Percentiles rank a stretch among this genome's conserved stretches.
Conservation (phyloP, 1,140 invertebrate genomes). For the Nautilus pompilius region DNA sequence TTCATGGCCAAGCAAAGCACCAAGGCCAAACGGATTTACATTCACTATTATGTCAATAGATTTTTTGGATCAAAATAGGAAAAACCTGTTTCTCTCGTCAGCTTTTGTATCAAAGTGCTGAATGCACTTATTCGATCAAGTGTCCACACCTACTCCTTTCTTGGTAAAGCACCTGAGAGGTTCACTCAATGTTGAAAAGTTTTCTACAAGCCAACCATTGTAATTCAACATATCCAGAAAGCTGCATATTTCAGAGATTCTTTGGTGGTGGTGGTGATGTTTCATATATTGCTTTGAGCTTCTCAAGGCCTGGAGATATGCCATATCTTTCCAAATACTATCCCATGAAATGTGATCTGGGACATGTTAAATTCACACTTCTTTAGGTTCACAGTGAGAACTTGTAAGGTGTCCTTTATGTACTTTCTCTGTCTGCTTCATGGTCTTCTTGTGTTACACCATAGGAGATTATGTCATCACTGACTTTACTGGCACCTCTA, state of each 20-base stretch:
- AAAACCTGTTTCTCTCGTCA: neutral
- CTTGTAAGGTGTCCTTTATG: neutral
- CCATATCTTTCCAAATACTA: neutral
- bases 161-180: neutral
- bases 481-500: no score
- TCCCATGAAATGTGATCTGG: neutral
- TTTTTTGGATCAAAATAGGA: slow-evolving; percentile 3
- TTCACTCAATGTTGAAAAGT: neutral
- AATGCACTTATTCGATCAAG: neutral
- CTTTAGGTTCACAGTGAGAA: neutral
- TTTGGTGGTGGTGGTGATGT: neutral
- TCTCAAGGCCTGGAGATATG: neutral
- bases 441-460: no score
- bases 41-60: neutral
- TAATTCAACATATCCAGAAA: neutral
- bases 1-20: neutral
- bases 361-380: neutral
- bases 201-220: neutral
- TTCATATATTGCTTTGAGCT: neutral
- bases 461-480: no score
- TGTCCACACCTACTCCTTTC: neutral
- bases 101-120: neutral
- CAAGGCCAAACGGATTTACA: no score
- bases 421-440: neutral
- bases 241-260: neutral